Base-by-base conservation (phyloP, 2,888 invertebrate genomes). In the Galerucella pusilla region DNA sequence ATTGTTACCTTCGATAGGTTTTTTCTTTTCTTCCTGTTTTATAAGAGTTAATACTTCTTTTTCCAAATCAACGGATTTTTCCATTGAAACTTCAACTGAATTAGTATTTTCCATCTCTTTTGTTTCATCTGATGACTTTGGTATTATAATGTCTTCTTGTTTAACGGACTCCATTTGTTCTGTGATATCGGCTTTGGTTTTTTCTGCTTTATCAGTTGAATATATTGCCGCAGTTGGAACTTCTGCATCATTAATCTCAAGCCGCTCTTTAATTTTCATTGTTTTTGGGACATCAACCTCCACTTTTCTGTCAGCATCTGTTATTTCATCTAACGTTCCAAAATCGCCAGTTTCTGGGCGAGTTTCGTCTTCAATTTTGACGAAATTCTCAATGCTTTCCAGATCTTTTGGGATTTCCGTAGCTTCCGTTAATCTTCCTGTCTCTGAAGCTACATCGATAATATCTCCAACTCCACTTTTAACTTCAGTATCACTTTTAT, bases 81-180 rank as follows among this genome's bases (percentile, higher is more conserved):
- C 10, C 12, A n/a, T n/a, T 0, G 9, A 9, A 63, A 42, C 16
- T 42, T 63, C 35, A 9, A n/a, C n/a, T 35, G n/a, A 2, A n/a
- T 35, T 42, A 16, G 42, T 12, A 2, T n/a, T 59, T 71, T 66
- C 76, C 73, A 68, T 68, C 68, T 73, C 63, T 73, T 73, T 60
- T 12, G 20, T 11, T 11, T 63, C 35, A 7, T 63, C n/a, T 7
- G 63, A 7, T 35, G 42, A 1, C 14, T 9, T 42, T 14, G 35
- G n/a, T 42, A 63, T n/a, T n/a, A n/a, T 5, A 61, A 28, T 12
- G 25, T 61, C 61, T 0, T 12, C 28, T 28, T 61, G 25, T 3
- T 28, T n/a, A 61, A 54, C 54, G 14, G 54, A 54, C 14, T 7
- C 14, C 2, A 7, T 14, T 54, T 54, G 54, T 52, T 54, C 25